Percentiles rank a stretch among this genome's conserved stretches.
phyloP scores from a whole-genome alignment of 2,888 invertebrate species.

The Tetranychus truncatus region DNA sequence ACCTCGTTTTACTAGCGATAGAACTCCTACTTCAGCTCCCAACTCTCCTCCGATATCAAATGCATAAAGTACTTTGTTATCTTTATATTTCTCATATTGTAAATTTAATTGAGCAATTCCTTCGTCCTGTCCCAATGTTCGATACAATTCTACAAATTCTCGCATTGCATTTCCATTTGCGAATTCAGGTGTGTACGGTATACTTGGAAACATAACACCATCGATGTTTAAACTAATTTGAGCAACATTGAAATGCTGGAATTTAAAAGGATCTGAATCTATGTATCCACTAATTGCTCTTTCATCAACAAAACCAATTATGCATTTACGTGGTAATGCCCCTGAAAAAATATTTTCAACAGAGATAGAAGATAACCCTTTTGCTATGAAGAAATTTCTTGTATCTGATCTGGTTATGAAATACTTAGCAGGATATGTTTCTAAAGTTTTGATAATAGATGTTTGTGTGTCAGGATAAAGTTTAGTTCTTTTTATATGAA shows the following conservation, averaged over 20 bases:
- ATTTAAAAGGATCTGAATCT: too few species aligned
- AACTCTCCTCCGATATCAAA: too few species aligned
- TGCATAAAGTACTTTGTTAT: neutral
- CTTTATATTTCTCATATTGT: neutral
- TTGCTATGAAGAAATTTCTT: conserved; percentile 26
- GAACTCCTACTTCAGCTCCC: too few species aligned
- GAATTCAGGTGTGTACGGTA: conserved; percentile 4
- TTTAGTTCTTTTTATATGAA: neutral
- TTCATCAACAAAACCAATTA: conserved; percentile 28
- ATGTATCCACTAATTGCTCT: conserved; percentile 25
- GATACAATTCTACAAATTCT: neutral
- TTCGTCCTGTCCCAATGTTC: neutral
- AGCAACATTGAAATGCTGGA: conserved; percentile 6
- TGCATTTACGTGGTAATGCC: conserved; percentile 29
- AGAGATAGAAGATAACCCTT: conserved; percentile 27
- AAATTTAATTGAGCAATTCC: neutral
- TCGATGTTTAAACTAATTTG: neutral
- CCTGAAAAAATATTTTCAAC: conserved; percentile 30
- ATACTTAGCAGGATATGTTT: conserved; percentile 24
- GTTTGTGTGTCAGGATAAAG: neutral
- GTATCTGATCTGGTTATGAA: conserved; percentile 24
- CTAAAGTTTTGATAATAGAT: neutral
- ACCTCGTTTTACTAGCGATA: too few species aligned
- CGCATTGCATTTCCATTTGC: neutral
- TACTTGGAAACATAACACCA: neutral